Percentiles rank a stretch among this genome's conserved stretches.
phyloP scores from a whole-genome alignment of 2,797 vertebrate species.

The Myotis findleyi region DNA sequence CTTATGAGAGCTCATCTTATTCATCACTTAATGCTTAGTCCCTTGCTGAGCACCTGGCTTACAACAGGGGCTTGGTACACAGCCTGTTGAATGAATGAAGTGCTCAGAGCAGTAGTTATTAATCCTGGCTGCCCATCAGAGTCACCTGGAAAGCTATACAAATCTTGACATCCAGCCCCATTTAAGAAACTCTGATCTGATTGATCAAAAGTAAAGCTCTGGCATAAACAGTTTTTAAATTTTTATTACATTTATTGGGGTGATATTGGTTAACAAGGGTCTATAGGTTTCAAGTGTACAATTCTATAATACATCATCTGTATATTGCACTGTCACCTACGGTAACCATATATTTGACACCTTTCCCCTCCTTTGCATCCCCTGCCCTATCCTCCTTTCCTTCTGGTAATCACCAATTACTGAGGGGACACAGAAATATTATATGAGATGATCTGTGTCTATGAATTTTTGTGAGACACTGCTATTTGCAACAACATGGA shows the following conservation, averaged over 20 bases:
- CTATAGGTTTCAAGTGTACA: not conserved
- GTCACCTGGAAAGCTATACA: not conserved
- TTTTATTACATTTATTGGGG: not conserved
- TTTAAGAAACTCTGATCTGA: not conserved
- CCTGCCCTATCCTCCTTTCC: not conserved
- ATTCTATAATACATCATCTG: not conserved
- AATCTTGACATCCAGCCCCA: not conserved
- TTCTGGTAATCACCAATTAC: not conserved
- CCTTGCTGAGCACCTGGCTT: not conserved
- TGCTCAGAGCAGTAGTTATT: not conserved
- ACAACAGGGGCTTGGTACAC: fast-evolving
- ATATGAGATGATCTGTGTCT: not conserved
- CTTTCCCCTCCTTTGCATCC: not conserved
- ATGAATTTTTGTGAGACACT: not conserved
- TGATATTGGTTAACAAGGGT: not conserved
- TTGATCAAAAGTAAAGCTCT: not conserved
- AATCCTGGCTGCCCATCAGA: not conserved
- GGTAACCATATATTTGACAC: not conserved
- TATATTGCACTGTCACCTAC: not conserved
- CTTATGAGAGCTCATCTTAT: not conserved
- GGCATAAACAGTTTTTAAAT: not conserved
- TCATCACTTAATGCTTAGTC: not conserved
- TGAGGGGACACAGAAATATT: too few species aligned
- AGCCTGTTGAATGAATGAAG: not conserved
- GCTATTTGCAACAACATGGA: not conserved